Conservation (phyloP, 2,797 vertebrate genomes). For the Neoniphon sammara region DNA sequence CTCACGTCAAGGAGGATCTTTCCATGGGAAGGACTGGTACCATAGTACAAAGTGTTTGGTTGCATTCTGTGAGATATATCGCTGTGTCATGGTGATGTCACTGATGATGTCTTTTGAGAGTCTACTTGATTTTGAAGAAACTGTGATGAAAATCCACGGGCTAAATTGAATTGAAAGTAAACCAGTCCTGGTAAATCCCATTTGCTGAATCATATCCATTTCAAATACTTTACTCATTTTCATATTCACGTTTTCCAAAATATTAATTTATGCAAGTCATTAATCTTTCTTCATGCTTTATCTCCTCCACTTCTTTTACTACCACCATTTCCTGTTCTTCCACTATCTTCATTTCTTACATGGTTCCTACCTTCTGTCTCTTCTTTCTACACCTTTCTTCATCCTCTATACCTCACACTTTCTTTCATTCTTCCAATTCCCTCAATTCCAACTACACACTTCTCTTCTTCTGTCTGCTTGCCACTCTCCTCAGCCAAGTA, state of each 20-base stretch:
- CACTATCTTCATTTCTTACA: background rate
- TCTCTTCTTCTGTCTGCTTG: background rate
- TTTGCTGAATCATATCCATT: background rate
- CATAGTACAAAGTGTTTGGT: background rate
- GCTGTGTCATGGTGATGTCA: background rate
- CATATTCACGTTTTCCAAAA: background rate
- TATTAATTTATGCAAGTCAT: background rate
- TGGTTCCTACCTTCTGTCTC: background rate
- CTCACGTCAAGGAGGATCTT: constrained; percentile 42
- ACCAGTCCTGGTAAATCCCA: background rate
- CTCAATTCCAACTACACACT: background rate
- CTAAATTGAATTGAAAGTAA: background rate
- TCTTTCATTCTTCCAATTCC: background rate
- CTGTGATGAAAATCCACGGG: background rate
- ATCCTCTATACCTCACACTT: background rate
- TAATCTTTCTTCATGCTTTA: background rate
- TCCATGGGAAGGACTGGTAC: constrained; percentile 53
- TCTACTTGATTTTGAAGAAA: background rate
- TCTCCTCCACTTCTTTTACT: background rate
- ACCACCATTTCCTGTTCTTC: background rate
- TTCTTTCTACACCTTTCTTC: background rate
- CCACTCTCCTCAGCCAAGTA: constrained; percentile 88
- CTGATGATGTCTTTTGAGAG: background rate
- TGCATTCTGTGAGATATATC: constrained; percentile 19
- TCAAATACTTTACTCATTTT: background rate